phyloP scores from a whole-genome alignment of 2,797 vertebrate genomes.

The Pachyuromys duprasi region DNA sequence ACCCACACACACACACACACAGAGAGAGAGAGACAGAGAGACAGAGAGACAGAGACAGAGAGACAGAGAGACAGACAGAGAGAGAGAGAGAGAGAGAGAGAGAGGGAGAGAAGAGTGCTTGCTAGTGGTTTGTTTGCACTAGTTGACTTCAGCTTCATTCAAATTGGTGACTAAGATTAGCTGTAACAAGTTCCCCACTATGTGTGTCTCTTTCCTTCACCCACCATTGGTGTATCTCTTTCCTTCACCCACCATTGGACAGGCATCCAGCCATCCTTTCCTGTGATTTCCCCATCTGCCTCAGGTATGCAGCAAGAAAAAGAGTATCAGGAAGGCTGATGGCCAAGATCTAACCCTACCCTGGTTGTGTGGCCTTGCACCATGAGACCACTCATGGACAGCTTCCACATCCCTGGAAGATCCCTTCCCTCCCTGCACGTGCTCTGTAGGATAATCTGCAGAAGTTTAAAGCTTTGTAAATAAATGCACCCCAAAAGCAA shows the following conservation, averaged over 20 bases:
- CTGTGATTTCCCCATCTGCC: background rate
- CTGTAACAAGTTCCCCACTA: background rate
- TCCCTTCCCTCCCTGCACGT: background rate
- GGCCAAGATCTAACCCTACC: background rate
- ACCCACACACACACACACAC: too few species aligned
- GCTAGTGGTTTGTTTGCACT: background rate
- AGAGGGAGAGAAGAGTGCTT: too few species aligned
- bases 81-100: too few species aligned
- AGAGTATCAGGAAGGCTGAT: background rate
- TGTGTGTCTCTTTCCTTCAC: background rate
- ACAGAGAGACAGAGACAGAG: too few species aligned
- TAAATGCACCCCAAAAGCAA: background rate
- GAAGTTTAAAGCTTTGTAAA: background rate
- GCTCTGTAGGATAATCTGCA: background rate
- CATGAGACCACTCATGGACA: background rate
- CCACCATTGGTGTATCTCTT: too few species aligned
- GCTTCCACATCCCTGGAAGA: background rate
- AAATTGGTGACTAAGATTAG: background rate
- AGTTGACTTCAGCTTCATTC: background rate
- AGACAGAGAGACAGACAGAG: too few species aligned
- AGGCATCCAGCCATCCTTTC: background rate
- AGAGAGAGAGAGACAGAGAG: too few species aligned
- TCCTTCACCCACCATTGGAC: background rate
- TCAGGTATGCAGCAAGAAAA: background rate
- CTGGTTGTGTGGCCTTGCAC: background rate